Evolutionary conservation across 1,140 invertebrate species (phyloP).

Genomic region (Magallana gigas): DNA sequence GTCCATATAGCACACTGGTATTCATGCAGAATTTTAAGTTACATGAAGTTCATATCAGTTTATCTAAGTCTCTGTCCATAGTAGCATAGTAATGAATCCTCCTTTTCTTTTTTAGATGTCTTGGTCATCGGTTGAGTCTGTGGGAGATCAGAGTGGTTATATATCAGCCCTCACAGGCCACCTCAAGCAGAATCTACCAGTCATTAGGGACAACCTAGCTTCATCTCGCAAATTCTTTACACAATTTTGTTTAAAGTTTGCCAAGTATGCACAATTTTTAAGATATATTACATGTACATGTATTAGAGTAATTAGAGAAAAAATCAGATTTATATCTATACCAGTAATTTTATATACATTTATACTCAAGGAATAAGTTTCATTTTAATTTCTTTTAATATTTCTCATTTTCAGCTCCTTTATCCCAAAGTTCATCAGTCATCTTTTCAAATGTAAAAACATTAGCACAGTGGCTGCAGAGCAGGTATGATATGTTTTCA

Average conservation of each 20-base stretch:
- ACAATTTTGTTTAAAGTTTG: constrained; percentile 97
- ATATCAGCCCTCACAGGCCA: constrained; percentile 93
- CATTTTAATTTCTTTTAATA: neutral
- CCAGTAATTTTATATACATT: too few relatives aligned
- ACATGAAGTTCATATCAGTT: too few relatives aligned
- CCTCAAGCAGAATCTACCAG: constrained; percentile 92
- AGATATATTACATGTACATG: neutral
- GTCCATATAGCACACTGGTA: too few relatives aligned
- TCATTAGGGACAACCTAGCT: constrained; percentile 94
- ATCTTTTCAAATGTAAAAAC: constrained; percentile 96
- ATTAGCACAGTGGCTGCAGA: constrained; percentile 95
- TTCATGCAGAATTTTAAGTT: too few relatives aligned
- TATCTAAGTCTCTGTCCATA: too few relatives aligned
- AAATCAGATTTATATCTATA: too few relatives aligned
- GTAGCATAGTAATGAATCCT: too few relatives aligned
- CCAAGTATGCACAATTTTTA: constrained; percentile 82
- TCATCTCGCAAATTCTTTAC: constrained; percentile 99
- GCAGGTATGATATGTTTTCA: constrained; percentile 82
- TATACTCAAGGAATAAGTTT: neutral
- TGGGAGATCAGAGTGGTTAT: constrained; percentile 98
- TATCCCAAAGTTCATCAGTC: constrained; percentile 96
- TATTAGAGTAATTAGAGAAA: too few relatives aligned
- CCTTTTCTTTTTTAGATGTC: constrained; percentile 83
- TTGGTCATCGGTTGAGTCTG: constrained; percentile 94
- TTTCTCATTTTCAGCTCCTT: constrained; percentile 86